Conservation (phyloP, 2,888 invertebrate species). For the Volucella zonaria region DNA sequence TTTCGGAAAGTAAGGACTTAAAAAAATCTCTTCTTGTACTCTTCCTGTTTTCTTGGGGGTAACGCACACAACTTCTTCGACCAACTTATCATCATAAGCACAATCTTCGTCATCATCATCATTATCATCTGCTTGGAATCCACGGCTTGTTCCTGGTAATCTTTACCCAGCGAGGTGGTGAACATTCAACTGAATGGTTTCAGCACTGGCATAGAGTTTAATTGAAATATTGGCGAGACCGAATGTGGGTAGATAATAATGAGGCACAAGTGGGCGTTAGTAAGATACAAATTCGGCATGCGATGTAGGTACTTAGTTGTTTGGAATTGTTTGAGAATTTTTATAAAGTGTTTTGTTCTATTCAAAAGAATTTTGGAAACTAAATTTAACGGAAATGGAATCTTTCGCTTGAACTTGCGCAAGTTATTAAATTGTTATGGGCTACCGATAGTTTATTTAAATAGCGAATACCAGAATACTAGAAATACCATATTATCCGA, state of each 20-base stretch:
- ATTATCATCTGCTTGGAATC: conserved; percentile 52
- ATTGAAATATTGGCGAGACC: conserved; percentile 55
- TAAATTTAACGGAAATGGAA: conserved; percentile 29
- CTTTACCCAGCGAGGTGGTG: conserved; percentile 10
- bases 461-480: too few relatives aligned
- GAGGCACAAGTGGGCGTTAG: background rate
- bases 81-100: background rate
- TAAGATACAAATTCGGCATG: too few relatives aligned
- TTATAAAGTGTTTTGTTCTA: conserved; percentile 24
- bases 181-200: conserved; percentile 30
- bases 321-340: conserved; percentile 48
- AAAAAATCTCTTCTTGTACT: conserved; percentile 15
- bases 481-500: too few relatives aligned
- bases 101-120: conserved; percentile 21
- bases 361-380: conserved; percentile 6
- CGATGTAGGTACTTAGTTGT: conserved; percentile 27
- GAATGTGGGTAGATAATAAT: conserved; percentile 47
- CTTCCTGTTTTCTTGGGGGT: background rate
- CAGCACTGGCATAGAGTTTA: conserved; percentile 52
- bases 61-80: too few relatives aligned
- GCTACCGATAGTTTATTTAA: background rate
- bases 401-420: conserved; percentile 33
- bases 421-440: background rate
- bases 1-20: conserved; percentile 10
- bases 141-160: conserved; percentile 43